Conservation (phyloP, 2,113 vertebrate species). For the Hypocryptadius cinnamomeus region DNA sequence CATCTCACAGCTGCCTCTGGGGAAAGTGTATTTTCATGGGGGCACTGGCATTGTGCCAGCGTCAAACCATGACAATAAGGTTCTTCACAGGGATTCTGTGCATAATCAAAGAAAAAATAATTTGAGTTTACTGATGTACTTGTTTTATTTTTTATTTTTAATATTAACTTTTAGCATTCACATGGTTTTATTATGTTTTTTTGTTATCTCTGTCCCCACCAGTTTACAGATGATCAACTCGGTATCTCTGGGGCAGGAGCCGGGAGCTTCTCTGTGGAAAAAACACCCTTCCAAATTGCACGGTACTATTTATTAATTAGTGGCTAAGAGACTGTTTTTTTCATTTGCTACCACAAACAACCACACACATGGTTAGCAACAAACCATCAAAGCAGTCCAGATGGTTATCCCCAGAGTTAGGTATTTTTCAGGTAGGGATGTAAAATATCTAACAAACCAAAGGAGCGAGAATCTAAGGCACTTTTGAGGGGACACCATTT, state of each 20-base stretch:
- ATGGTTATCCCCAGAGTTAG: background rate
- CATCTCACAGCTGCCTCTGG: too few species aligned
- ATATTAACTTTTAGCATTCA: background rate
- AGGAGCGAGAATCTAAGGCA: rapidly evolving
- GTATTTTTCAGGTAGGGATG: background rate
- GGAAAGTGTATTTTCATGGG: too few species aligned
- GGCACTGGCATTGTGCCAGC: too few species aligned
- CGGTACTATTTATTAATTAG: background rate
- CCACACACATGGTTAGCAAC: background rate
- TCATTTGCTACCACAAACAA: background rate
- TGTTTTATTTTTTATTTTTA: background rate
- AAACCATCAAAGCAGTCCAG: background rate
- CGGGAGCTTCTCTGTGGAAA: background rate
- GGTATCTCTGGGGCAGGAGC: background rate
- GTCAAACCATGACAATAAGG: too few species aligned
- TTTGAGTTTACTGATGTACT: background rate
- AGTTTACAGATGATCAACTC: background rate
- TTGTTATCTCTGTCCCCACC: background rate
- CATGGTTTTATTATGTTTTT: background rate
- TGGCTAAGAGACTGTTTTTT: background rate
- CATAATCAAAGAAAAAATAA: background rate
- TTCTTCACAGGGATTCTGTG: background rate
- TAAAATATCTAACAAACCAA: background rate
- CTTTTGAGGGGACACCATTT: background rate
- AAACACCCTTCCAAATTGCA: background rate